Evolutionary conservation across 2,888 invertebrate species (phyloP).

Genomic region (Arge pagana): DNA sequence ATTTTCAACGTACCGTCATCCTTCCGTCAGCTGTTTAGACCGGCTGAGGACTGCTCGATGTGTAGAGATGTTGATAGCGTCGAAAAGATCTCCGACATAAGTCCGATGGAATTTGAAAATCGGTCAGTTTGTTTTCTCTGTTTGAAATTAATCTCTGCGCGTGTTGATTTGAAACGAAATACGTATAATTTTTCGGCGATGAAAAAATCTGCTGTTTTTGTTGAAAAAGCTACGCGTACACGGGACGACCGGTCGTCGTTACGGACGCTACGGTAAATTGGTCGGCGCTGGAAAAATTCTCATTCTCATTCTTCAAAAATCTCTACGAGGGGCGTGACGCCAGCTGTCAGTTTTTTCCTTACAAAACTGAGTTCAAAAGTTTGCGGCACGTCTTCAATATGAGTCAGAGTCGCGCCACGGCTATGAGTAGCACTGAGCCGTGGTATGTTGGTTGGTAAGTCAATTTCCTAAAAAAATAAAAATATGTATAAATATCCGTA

Average conservation of each 20-base stretch:
- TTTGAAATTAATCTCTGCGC: background rate
- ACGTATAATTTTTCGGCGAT: too few species aligned
- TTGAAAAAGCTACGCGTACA: conserved; percentile 67
- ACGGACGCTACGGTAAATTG: conserved; percentile 81
- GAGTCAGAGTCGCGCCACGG: conserved; percentile 70
- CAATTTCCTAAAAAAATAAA: background rate
- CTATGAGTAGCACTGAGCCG: conserved; percentile 65
- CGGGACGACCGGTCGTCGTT: conserved; percentile 80
- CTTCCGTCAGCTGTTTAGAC: conserved; percentile 65
- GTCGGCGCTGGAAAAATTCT: conserved; percentile 78
- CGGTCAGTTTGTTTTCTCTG: conserved; percentile 60
- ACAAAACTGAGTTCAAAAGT: conserved; percentile 81
- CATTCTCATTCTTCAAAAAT: conserved; percentile 80
- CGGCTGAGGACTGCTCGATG: conserved; percentile 80
- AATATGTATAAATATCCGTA: background rate
- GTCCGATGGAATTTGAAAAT: conserved; percentile 72
- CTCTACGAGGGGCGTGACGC: conserved; percentile 65
- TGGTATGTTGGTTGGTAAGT: conserved; percentile 77
- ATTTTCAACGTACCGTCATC: conserved; percentile 42
- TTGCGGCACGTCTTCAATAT: conserved; percentile 83
- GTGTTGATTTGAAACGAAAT: too few species aligned
- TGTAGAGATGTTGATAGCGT: conserved; percentile 70
- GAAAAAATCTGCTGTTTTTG: conserved; percentile 4
- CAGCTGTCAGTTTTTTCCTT: conserved; percentile 93
- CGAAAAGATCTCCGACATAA: conserved; percentile 69